Evolutionary conservation across 2,797 vertebrate species (phyloP).

Genomic region (Furcifer pardalis): DNA sequence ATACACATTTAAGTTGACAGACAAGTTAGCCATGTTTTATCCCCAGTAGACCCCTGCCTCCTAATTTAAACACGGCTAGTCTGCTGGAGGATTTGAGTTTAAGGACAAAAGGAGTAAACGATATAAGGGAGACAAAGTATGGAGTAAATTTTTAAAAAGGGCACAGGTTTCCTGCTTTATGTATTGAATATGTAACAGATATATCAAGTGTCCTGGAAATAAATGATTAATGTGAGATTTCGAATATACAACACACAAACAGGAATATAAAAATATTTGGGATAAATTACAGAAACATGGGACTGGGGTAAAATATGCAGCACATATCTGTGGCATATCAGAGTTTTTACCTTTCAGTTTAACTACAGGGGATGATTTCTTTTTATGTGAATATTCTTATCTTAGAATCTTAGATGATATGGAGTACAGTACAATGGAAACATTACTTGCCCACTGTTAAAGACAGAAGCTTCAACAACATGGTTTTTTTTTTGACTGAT

Average conservation of each 20-base stretch:
- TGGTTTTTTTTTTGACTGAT: not conserved
- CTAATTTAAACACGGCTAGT: slow-evolving; percentile 16
- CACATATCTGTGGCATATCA: not conserved
- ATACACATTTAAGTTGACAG: slow-evolving; percentile 46
- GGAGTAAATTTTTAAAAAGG: slow-evolving; percentile 46
- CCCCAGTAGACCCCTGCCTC: not conserved
- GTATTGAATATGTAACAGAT: slow-evolving; percentile 28
- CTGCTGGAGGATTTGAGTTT: slow-evolving; percentile 3
- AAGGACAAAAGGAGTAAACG: slow-evolving; percentile 29
- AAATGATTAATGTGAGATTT: slow-evolving; percentile 43
- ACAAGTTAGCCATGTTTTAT: slow-evolving; percentile 22
- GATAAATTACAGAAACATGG: not conserved
- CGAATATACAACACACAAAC: slow-evolving; percentile 25
- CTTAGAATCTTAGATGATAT: not conserved
- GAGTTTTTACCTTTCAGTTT: not conserved
- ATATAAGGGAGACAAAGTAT: slow-evolving; percentile 7
- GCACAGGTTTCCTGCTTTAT: not conserved
- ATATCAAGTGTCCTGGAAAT: slow-evolving; percentile 29
- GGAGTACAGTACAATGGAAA: not conserved
- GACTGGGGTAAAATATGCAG: not conserved
- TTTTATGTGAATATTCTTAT: not conserved
- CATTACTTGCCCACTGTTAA: not conserved
- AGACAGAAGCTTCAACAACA: not conserved
- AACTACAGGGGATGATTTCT: not conserved
- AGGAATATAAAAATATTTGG: not conserved